Base-by-base conservation (phyloP, 2,797 vertebrate species). In the Apogon hyalosoma region DNA sequence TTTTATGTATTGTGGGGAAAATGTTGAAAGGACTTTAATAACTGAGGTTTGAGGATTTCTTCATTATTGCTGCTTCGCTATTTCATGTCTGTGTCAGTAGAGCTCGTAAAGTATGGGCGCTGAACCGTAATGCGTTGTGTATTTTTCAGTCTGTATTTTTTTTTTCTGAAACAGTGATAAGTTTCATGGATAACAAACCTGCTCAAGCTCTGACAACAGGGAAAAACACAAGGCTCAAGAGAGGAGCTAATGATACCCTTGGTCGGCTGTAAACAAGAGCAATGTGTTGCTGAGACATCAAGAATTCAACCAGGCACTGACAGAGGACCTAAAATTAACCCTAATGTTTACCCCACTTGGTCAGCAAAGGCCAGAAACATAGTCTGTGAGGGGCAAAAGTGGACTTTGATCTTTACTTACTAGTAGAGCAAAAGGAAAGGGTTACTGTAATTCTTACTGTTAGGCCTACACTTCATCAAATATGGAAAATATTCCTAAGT, bases 171-270 rank as follows among this genome's bases (percentile, higher is more conserved):
- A 55, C 58, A 79, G 68, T 48, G 64, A 57, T 49, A 68, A 60
- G 75, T 64, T 68, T 75, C 52, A 63, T 16, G 69, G 54, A 67
- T 67, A 82, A 81, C 65, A 83, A 84, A 74, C 61, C 65, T 56
- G 68, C 64, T 75, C n/a, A 21, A 73, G 58, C 71, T 43, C 58
- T 79, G 83, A 87, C 75, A 85, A 82, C 73, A 73, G 73, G 64
- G 85, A 55, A 86, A 88, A 89, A 90, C 81, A 91, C 85, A 87
- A 49, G 73, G 73, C 82, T 82, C 87, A 90, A 90, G 66, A 80
- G 77, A 88, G 81, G 50, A 69, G 77, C 82, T 92, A 93, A 93
- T 93, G 91, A 94, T 90, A 94, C 74, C 87, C 90, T 83, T 83
- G 79, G 83, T 80, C 69, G 68, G 80, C 86, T 79, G 88, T 91